Base-by-base conservation (phyloP, 92 coral and sea anemone genomes). In the Actinernus sp. region DNA sequence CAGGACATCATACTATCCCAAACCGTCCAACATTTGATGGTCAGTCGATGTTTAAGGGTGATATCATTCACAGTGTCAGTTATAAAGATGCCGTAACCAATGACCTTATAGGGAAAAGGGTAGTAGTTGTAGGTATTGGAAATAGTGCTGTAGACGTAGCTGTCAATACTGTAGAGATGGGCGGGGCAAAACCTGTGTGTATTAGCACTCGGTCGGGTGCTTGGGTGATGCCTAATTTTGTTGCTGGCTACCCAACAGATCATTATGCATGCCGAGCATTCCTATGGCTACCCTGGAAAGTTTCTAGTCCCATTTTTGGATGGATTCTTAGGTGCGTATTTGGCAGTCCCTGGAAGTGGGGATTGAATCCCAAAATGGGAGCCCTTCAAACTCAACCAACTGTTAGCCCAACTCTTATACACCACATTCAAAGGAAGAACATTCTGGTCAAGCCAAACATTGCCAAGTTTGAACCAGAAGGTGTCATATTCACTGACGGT, bases 81-180 rank as follows among this genome's bases (percentile, higher is more conserved):
- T 88, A 83, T 60, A 88, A 88, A 73, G 90, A 88, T 78, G 94
- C 94, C 5, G 32, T 56, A 21, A 83, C 81, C 28, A 88, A 83
- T 72, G 59, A 50, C 9, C 58, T 83, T 24, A 73, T 83, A 2
- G 85, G 80, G 38, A 88, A 88, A 41, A 83, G 58, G 31, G 80
- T 88, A 5, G 90, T 83, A 20, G 94, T 88, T 0, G 79, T 88
- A 12, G 94, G 94, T 20, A 88, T 88, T 3, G 94, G 94, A 24
- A 88, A 88, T 61, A 88, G 94, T 56, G 94, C 94, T 58, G 94
- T 88, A 14, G 94, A 88, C 72, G 90, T 78, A 9, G 94, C 86
- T 12, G 94, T 88, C 3, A 83, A 88, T 55, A 60, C 68, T 0
- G 73, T 73, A 13, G 89, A 85, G 50, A 48, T 71, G 46, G 87